A percentile compares a stretch with the other conserved stretches of the same genome.
These are phyloP conservation scores for Sinocyclocheilus grahami DNA, from an alignment of 2,113 vertebrate genomes.

Conservation along the genomic window DNA sequence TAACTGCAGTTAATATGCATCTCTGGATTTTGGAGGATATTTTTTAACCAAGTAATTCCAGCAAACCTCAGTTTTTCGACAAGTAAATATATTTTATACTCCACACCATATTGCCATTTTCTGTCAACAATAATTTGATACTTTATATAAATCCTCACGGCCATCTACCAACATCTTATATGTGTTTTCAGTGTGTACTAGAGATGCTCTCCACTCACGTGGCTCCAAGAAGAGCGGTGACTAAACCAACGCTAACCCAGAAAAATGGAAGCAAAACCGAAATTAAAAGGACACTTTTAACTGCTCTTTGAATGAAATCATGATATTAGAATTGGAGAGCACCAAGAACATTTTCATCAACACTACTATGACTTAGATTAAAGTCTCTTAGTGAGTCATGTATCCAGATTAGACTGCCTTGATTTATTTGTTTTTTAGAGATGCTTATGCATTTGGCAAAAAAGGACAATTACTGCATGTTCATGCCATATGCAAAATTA, in stretches of 20 bases:
- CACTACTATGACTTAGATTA: background rate
- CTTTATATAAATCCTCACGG: background rate
- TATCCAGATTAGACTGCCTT: background rate
- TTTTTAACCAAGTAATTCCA: background rate
- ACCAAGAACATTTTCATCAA: constrained; percentile 18
- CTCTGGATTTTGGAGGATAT: background rate
- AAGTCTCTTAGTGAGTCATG: background rate
- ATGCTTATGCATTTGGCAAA: background rate
- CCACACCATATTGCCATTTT: background rate
- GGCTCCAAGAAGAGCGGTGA: background rate
- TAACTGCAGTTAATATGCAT: background rate
- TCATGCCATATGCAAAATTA: constrained; percentile 17
- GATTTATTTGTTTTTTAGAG: background rate
- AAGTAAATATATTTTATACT: constrained; percentile 20
- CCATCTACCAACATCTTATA: background rate
- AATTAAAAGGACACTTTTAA: constrained; percentile 1
- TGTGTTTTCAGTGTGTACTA: background rate
- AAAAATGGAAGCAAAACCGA: background rate
- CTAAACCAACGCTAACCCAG: background rate
- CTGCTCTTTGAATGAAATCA: background rate
- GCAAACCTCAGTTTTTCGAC: background rate
- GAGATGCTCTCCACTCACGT: background rate
- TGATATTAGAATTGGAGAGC: constrained; percentile 5
- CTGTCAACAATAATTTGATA: constrained; percentile 10
- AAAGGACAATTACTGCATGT: constrained; percentile 8